These are phyloP conservation scores for Mionectes macconnelli DNA, from an alignment of 2,113 vertebrate genomes.

Conservation along the genomic window DNA sequence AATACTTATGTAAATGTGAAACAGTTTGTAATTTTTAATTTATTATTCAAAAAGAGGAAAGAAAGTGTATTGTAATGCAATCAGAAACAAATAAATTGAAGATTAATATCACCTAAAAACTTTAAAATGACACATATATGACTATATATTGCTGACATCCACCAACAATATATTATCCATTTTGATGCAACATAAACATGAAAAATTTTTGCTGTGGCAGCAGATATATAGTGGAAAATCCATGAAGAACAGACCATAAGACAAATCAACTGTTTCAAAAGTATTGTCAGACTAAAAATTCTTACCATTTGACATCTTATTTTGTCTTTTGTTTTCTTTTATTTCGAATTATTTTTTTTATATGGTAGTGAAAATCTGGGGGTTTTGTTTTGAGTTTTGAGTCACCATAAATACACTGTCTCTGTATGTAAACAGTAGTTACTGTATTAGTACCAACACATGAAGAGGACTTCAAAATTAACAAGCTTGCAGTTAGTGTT, in stretches of 20 bases:
- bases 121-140: neutral
- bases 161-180: no score
- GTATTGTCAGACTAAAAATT: neutral
- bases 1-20: neutral
- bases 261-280: neutral
- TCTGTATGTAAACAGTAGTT: neutral
- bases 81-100: neutral
- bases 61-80: neutral
- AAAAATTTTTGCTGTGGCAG: neutral
- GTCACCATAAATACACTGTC: neutral
- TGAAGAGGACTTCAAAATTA: neutral
- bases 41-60: slow-evolving; percentile 1
- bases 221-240: neutral
- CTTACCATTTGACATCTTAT: neutral
- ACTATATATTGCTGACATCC: no score
- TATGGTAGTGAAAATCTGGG: neutral
- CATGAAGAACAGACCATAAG: neutral
- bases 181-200: neutral
- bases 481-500: neutral
- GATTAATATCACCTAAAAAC: neutral
- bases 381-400: neutral
- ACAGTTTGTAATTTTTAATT: neutral
- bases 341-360: neutral
- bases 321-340: neutral
- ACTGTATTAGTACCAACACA: neutral